These are phyloP conservation scores for Tachystola acroxantha DNA, from an alignment of 2,888 invertebrate genomes.

Conservation along the genomic window DNA sequence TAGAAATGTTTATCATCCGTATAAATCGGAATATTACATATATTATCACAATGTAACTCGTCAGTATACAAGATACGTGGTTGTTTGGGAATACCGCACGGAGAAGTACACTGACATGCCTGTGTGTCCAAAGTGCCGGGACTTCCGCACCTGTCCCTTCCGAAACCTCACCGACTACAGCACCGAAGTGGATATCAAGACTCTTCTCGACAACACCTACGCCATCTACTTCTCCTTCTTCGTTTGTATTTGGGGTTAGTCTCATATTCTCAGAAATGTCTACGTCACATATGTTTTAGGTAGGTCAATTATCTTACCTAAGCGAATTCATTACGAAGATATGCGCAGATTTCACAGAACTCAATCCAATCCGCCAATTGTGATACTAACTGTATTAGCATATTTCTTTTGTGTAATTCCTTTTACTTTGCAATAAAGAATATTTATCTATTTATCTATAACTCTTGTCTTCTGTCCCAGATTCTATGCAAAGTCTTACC, in stretches of 20 bases:
- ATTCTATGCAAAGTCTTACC: too few species aligned
- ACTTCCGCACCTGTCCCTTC: slow-evolving; percentile 2
- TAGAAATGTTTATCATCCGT: too few species aligned
- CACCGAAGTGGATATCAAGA: background rate
- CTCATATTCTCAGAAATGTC: background rate
- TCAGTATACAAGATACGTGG: background rate
- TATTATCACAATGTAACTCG: background rate
- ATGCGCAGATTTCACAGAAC: too few species aligned
- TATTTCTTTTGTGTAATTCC: too few species aligned
- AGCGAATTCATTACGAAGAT: too few species aligned
- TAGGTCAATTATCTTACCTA: background rate
- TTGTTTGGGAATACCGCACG: background rate
- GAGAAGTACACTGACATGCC: background rate
- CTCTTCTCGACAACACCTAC: background rate
- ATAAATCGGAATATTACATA: too few species aligned
- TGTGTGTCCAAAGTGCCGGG: background rate
- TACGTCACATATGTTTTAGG: background rate
- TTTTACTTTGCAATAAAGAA: too few species aligned
- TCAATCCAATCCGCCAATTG: too few species aligned
- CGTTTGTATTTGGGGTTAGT: background rate
- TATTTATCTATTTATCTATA: too few species aligned
- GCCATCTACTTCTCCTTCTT: background rate
- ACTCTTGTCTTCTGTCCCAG: too few species aligned
- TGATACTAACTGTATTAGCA: too few species aligned
- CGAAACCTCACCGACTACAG: slow-evolving; percentile 1